phyloP scores from a whole-genome alignment of 1,140 invertebrate species.

The Drosophila insularis region DNA sequence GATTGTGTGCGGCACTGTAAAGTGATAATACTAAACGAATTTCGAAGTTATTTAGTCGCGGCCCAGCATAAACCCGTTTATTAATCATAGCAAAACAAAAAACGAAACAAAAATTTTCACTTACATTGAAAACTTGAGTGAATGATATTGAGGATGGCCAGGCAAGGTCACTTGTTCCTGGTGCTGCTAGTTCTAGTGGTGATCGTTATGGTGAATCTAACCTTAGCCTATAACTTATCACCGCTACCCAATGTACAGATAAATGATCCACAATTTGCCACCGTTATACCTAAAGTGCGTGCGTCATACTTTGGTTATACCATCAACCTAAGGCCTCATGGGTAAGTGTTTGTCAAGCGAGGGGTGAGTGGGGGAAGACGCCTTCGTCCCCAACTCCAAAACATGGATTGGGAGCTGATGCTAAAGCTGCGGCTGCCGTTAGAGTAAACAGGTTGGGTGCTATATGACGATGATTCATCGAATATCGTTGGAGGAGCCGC shows the following conservation, averaged over 20 bases:
- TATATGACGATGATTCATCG: slow-evolving; percentile 38
- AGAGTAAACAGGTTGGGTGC: slow-evolving; percentile 64
- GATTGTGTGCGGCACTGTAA: neutral
- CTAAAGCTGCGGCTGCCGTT: slow-evolving; percentile 18
- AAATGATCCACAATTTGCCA: slow-evolving; percentile 63
- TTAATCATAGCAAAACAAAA: slow-evolving; percentile 21
- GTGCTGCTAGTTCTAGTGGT: slow-evolving; percentile 23
- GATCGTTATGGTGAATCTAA: slow-evolving; percentile 1
- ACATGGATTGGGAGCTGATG: neutral
- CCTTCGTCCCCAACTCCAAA: slow-evolving; percentile 14
- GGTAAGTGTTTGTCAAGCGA: slow-evolving; percentile 53
- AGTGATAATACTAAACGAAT: slow-evolving; percentile 37
- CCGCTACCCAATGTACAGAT: slow-evolving; percentile 72
- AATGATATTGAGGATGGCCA: slow-evolving; percentile 23
- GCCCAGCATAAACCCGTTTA: slow-evolving; percentile 32
- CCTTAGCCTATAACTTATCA: slow-evolving; percentile 70
- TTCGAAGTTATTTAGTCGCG: slow-evolving; percentile 14
- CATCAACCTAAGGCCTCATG: slow-evolving; percentile 65
- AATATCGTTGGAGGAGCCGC: neutral
- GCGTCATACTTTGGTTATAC: slow-evolving; percentile 81
- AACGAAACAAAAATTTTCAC: neutral
- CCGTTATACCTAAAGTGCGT: slow-evolving; percentile 69
- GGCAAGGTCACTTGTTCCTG: slow-evolving; percentile 33
- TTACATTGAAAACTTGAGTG: neutral
- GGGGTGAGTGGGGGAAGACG: neutral